Percentiles rank a stretch among this genome's conserved stretches.
Conservation (phyloP, 2,113 vertebrate species). For the Pollachius pollachius region DNA sequence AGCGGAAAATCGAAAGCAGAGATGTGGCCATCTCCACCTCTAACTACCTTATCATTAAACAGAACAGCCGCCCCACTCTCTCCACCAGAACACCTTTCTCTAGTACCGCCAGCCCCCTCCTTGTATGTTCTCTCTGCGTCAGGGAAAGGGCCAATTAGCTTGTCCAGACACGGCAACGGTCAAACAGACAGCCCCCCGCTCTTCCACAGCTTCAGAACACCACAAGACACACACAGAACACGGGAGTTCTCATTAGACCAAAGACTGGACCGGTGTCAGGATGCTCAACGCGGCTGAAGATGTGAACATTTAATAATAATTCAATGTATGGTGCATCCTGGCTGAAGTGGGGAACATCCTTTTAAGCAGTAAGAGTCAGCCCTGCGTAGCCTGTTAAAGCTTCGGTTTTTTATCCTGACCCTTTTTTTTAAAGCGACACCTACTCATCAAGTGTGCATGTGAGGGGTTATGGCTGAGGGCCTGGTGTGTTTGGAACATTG, state of each 20-base stretch:
- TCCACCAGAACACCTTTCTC: neutral
- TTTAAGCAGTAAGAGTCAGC: too few species aligned
- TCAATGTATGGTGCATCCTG: too few species aligned
- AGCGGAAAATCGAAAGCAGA: slow-evolving; percentile 13
- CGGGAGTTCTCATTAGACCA: neutral
- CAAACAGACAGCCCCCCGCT: neutral
- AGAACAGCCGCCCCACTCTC: neutral
- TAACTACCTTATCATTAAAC: neutral
- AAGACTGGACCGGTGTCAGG: too few species aligned
- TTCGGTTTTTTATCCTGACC: too few species aligned
- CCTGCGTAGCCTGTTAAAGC: too few species aligned
- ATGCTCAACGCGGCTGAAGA: neutral
- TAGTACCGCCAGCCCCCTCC: neutral
- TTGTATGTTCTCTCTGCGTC: slow-evolving; percentile 6
- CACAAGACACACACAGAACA: neutral
- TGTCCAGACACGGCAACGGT: neutral
- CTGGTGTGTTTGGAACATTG: too few species aligned
- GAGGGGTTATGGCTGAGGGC: too few species aligned
- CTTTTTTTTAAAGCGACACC: too few species aligned
- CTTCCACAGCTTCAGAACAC: neutral
- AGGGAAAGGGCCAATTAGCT: slow-evolving; percentile 2
- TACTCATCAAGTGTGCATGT: too few species aligned
- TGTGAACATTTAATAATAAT: too few species aligned
- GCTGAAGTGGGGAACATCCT: too few species aligned
- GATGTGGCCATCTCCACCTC: slow-evolving; percentile 5